Conservation (phyloP, 1,140 invertebrate genomes). For the Venturia canescens region DNA sequence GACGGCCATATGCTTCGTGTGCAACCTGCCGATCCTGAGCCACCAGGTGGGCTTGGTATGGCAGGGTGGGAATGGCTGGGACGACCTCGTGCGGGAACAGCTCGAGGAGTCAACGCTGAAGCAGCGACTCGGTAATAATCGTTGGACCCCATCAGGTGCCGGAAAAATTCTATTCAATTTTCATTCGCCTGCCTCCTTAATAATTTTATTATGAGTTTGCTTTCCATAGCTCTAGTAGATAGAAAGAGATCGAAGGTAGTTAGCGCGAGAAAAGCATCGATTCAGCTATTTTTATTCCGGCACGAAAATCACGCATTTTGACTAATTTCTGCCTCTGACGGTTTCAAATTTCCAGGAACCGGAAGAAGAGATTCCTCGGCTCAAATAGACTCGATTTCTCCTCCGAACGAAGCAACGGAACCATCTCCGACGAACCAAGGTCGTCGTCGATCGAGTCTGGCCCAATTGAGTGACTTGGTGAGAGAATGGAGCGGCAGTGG, state of each 20-base stretch:
- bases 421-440: conserved; percentile 82
- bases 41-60: conserved; percentile 95
- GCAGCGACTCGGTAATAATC: conserved; percentile 82
- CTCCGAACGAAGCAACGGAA: conserved; percentile 84
- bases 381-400: conserved; percentile 90
- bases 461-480: conserved; percentile 91
- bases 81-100: conserved; percentile 91
- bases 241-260: not conserved
- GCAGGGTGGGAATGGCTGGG: conserved; percentile 95
- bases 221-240: conserved; percentile 7
- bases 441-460: conserved; percentile 88
- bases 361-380: conserved; percentile 91
- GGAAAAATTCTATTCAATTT: conserved; percentile 22
- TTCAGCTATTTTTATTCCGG: conserved; percentile 43
- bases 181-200: conserved; percentile 11
- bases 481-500: conserved; percentile 89
- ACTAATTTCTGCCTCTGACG: not conserved
- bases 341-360: conserved; percentile 66
- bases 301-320: not conserved
- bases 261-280: conserved; percentile 27
- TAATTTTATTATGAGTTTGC: conserved; percentile 10
- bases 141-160: conserved; percentile 45
- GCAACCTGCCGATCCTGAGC: conserved; percentile 94
- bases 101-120: conserved; percentile 89
- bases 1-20: conserved; percentile 96